phyloP scores from a whole-genome alignment of 2,888 invertebrate genomes.

The Troides helena region DNA sequence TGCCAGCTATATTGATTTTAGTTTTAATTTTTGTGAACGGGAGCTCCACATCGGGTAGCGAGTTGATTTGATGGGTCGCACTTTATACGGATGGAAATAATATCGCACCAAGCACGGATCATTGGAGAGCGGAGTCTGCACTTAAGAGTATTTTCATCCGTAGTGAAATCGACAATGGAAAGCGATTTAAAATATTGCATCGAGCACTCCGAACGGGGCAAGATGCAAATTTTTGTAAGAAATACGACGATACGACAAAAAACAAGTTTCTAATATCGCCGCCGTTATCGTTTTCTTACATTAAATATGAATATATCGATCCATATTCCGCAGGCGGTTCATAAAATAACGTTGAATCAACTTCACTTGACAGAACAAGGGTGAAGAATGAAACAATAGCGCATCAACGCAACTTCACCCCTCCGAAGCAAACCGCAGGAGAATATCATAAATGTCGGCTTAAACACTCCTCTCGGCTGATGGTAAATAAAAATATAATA shows the following conservation, averaged over 20 bases:
- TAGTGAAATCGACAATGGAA: conserved; percentile 52
- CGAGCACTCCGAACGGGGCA: conserved; percentile 31
- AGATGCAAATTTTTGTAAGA: conserved; percentile 23
- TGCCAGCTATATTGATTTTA: conserved; percentile 39
- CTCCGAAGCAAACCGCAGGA: conserved; percentile 68
- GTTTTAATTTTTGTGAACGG: conserved; percentile 56
- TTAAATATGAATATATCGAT: conserved; percentile 2
- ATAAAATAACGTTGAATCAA: conserved; percentile 51
- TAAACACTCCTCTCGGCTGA: conserved; percentile 76
- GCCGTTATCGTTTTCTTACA: background rate
- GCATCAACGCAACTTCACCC: conserved; percentile 62
- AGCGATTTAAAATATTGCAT: conserved; percentile 61
- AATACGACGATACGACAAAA: conserved; percentile 9
- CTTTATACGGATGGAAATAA: conserved; percentile 59
- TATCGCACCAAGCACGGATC: conserved; percentile 57
- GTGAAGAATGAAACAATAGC: conserved; percentile 72
- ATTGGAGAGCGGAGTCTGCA: conserved; percentile 57
- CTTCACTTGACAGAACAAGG: conserved; percentile 66
- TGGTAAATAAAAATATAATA: conserved; percentile 78
- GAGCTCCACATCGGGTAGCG: conserved; percentile 38
- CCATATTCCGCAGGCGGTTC: conserved; percentile 15
- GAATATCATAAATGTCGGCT: conserved; percentile 79
- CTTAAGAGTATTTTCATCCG: conserved; percentile 63
- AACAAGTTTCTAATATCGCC: conserved; percentile 14
- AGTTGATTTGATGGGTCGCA: conserved; percentile 64